Evolutionary conservation across 2,113 vertebrate genomes (phyloP), one percentile per base, ranked within the genome.

Genomic region (Myrmecobius fasciatus): DNA sequence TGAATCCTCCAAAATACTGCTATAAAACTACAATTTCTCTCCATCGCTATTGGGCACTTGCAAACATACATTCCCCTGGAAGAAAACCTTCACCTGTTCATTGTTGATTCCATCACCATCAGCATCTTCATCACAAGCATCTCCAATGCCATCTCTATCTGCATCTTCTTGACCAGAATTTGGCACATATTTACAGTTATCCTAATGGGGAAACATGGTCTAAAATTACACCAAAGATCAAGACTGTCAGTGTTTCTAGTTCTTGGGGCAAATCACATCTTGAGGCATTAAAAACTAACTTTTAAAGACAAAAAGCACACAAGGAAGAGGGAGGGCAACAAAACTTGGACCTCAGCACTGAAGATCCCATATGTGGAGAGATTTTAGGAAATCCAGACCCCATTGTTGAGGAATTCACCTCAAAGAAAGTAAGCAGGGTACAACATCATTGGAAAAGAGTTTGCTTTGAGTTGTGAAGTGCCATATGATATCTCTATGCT

Each of bases 101-200:
- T 99, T 99, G 36, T 97, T 83, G 96, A 99, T 99, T 89, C 99
- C 99, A 9, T 99, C 99, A 88, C 98, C 99, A 94, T 99, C 99
- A 0, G 99, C 99, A 56, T 99, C 99, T 0, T 99, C 98, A 3
- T 99, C 99, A 96, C 99, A 99, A 5, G 99, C 98, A 36, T 99
- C 99, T 26, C 99, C 99, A 53, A 98, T 93, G 52, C 99, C 99
- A 46, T 99, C 99, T 93, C 98, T 94, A 96, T 99, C 99, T 0
- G 99, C 99, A 91, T 99, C 99, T 98, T 99, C 99, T 98, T 99
- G 99, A 91, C 99, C 99, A 56, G 99, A 99, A 97, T 99, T 99
- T 52, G 99, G 99, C 92, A 99, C 99, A 93, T 99, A 99, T 36
- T 98, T 97, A 97, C 99, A 99, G 97, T 99, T 99, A 98, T 99